These are phyloP conservation scores for Melieria picta DNA, from an alignment of 2,888 invertebrate species.

Conservation along the genomic window DNA sequence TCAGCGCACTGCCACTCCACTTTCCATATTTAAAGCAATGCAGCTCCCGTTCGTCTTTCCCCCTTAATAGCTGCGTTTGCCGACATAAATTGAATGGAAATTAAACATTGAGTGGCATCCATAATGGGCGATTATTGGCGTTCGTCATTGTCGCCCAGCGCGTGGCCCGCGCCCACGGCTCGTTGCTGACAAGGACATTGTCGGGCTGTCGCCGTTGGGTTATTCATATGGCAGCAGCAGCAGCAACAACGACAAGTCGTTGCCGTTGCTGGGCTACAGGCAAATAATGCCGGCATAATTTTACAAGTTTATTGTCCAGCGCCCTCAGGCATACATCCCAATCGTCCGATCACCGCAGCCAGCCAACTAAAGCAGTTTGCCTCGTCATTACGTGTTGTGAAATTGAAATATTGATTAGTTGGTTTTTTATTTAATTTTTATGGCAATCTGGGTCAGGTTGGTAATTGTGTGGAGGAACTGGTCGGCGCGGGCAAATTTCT, in stretches of 20 bases:
- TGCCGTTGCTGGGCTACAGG: constrained; percentile 8
- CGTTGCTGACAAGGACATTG: too few relatives aligned
- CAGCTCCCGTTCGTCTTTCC: too few relatives aligned
- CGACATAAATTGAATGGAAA: constrained; percentile 59
- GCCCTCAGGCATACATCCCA: neutral
- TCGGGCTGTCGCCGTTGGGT: neutral
- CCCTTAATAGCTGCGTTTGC: constrained; percentile 34
- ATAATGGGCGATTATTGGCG: constrained; percentile 35
- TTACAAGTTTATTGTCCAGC: constrained; percentile 23
- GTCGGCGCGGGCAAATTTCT: too few relatives aligned
- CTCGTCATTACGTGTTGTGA: constrained; percentile 20
- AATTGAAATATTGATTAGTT: constrained; percentile 30
- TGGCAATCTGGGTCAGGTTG: constrained; percentile 20
- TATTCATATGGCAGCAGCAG: neutral
- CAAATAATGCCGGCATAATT: constrained; percentile 28
- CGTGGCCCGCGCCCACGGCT: neutral
- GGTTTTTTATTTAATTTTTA: constrained; percentile 2
- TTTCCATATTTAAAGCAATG: too few relatives aligned
- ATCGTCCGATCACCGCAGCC: neutral
- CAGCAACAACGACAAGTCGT: neutral
- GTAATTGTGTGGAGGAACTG: too few relatives aligned
- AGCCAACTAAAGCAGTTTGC: constrained; percentile 13
- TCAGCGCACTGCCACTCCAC: constrained; percentile 17
- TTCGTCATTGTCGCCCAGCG: constrained; percentile 7
- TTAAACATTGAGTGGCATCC: constrained; percentile 51